Base-by-base conservation (phyloP, 2,888 invertebrate species). In the Drepana falcataria region DNA sequence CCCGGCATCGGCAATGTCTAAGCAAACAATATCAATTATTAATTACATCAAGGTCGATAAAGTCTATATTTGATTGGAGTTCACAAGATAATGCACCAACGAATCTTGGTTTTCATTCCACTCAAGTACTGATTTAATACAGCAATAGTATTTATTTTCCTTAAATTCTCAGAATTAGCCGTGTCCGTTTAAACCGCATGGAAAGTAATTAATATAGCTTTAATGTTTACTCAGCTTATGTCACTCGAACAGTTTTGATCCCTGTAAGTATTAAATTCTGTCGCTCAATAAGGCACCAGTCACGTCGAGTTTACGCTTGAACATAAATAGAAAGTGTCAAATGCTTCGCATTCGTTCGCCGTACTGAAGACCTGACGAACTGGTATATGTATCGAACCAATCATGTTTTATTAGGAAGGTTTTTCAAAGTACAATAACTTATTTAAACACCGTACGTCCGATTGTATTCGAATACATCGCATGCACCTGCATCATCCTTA, bases 251-350 rank as follows among this genome's bases (percentile, higher is more conserved):
- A 59, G 52, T 55, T 56, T 55, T 53, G 57, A 61, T 63, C 71
- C 71, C 69, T 55, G 57, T 59, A 67, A 70, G 64, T 68, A 69
- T 65, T 66, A 53, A 79, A 78, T 82, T 78, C 79, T 81, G 75
- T 77, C 79, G 81, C 68, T 71, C 69, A 71, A 74, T 75, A 79
- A 71, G 71, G 69, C 69, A 73, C 71, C 65, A 71, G 71, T 76
- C 74, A 75, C 73, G 75, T 72, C 55, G 65, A 63, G 65, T 65
- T 75, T 75, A 74, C 71, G 73, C 72, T 71, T 64, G 66, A 71
- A 78, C 80, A 75, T 80, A 85, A 86, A 85, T 87, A 88, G 87
- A 88, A 87, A 88, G 88, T 87, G 83, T 83, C 76, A 81, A 83
- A 82, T 78, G 75, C 73, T 73, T 77, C 72, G 71, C 74, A 78